phyloP scores from a whole-genome alignment of 2,888 invertebrate genomes.

The Cistogaster globosa region DNA sequence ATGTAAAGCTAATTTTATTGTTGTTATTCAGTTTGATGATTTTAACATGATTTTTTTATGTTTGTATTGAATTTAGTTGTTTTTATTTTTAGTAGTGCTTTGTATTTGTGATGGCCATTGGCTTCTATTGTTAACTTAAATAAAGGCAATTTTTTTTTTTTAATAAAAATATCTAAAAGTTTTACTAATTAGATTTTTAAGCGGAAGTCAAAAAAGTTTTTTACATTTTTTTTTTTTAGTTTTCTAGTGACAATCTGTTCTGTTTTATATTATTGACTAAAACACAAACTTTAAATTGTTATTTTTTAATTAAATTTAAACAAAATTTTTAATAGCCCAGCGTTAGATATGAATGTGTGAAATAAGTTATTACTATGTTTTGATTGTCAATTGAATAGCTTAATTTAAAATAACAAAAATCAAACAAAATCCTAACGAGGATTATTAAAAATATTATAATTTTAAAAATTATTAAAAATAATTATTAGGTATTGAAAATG shows the following conservation, averaged over 20 bases:
- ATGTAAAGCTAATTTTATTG: not conserved
- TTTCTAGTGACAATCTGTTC: not conserved
- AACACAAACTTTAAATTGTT: not conserved
- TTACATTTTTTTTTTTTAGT: not conserved
- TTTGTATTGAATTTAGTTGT: slow-evolving; percentile 15
- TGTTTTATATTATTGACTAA: not conserved
- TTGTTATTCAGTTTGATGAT: slow-evolving; percentile 19
- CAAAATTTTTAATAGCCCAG: not conserved
- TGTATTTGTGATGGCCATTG: slow-evolving; percentile 29
- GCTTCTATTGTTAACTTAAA: slow-evolving; percentile 46
- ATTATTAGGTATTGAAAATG: too few species aligned
- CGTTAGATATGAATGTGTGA: not conserved
- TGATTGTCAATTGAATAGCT: too few species aligned
- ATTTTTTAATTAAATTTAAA: not conserved
- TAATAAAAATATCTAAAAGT: slow-evolving; percentile 10
- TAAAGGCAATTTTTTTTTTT: slow-evolving; percentile 44
- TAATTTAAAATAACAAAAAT: too few species aligned
- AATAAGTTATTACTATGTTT: too few species aligned
- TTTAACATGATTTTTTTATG: slow-evolving; percentile 37
- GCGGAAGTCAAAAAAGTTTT: slow-evolving; percentile 9
- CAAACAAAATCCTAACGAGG: too few species aligned
- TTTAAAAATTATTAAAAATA: too few species aligned
- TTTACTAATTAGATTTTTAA: slow-evolving; percentile 36
- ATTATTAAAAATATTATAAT: too few species aligned
- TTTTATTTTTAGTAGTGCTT: slow-evolving; percentile 9